Conservation (phyloP, 2,888 invertebrate genomes). For the Ennomos erosarius region DNA sequence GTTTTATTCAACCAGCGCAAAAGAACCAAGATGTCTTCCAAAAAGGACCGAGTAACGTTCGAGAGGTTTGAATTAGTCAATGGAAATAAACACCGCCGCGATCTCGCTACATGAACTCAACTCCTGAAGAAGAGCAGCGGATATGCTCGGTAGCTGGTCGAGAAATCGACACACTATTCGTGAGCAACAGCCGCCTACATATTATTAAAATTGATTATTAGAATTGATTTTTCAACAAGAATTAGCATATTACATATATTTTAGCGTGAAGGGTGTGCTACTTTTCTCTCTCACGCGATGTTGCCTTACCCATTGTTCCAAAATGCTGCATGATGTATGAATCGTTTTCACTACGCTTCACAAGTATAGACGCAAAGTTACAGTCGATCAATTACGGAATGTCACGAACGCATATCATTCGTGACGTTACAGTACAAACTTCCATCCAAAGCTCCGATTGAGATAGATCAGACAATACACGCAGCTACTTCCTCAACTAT, state of each 20-base stretch:
- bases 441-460: slow-evolving; percentile 28
- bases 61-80: slow-evolving; percentile 15
- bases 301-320: too few species aligned
- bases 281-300: too few species aligned
- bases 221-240: slow-evolving; percentile 25
- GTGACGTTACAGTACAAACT: slow-evolving; percentile 25
- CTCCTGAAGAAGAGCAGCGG: too few species aligned
- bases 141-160: too few species aligned
- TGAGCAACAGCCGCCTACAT: too few species aligned
- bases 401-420: slow-evolving; percentile 57
- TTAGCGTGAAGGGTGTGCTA: too few species aligned
- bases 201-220: too few species aligned
- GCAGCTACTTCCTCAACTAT: slow-evolving; percentile 36
- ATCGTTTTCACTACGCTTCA: too few species aligned
- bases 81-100: slow-evolving; percentile 7
- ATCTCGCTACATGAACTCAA: too few species aligned
- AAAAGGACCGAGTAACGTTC: slow-evolving; percentile 5
- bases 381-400: slow-evolving; percentile 65
- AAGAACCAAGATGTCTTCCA: slow-evolving; percentile 3
- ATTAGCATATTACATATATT: slow-evolving; percentile 23
- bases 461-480: slow-evolving; percentile 39
- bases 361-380: slow-evolving; percentile 44
- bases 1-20: slow-evolving; percentile 5
- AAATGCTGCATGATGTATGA: too few species aligned
- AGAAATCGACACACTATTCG: too few species aligned